These are phyloP conservation scores for Erebia ligea DNA, from an alignment of 2,888 invertebrate genomes.

Conservation along the genomic window DNA sequence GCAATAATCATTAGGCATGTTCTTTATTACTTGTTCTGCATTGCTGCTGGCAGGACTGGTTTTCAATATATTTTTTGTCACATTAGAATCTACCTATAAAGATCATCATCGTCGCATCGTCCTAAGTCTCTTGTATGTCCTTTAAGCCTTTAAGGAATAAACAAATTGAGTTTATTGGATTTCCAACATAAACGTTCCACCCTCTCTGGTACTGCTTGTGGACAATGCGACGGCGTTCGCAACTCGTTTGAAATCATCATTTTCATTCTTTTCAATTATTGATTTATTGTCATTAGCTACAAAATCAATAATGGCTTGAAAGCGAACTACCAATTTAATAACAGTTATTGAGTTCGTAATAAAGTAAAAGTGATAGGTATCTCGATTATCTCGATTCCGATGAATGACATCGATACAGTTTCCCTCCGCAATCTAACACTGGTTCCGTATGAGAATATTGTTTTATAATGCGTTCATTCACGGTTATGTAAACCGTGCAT, in stretches of 20 bases:
- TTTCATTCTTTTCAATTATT: not conserved
- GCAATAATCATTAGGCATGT: not conserved
- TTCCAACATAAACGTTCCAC: too few species aligned
- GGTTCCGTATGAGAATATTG: constrained; percentile 33
- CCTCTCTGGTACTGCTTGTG: too few species aligned
- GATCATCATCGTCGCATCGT: too few species aligned
- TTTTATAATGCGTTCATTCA: constrained; percentile 17
- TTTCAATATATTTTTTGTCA: too few species aligned
- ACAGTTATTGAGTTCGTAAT: not conserved
- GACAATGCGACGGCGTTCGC: too few species aligned
- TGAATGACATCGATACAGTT: constrained; percentile 6
- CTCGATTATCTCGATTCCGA: constrained; percentile 4
- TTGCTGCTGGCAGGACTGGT: not conserved
- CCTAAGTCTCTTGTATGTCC: too few species aligned
- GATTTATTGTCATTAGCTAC: not conserved
- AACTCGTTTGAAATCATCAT: not conserved
- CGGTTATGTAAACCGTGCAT: not conserved
- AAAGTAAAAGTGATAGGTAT: constrained; percentile 8
- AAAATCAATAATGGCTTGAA: not conserved
- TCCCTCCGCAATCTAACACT: constrained; percentile 22
- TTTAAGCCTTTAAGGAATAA: too few species aligned
- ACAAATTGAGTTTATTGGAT: too few species aligned
- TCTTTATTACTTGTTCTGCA: not conserved
- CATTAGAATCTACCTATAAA: too few species aligned
- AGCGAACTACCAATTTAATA: not conserved